phyloP scores from a whole-genome alignment of 2,113 vertebrate species.

The Triplophysa siluroides region DNA sequence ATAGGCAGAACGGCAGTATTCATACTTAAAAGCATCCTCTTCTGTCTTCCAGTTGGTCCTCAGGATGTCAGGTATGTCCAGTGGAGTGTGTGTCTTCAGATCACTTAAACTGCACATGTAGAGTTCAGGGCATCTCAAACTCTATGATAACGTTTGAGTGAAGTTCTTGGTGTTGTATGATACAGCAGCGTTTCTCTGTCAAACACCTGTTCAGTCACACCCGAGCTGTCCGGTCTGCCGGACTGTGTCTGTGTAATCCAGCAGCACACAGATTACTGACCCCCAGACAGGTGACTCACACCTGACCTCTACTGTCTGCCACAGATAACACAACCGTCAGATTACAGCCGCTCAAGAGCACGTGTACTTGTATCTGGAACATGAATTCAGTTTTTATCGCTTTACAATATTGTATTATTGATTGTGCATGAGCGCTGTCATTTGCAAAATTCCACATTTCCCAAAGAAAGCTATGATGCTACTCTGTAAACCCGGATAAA shows the following conservation, averaged over 20 bases:
- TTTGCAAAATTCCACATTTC: too few relatives aligned
- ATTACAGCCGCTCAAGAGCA: background rate
- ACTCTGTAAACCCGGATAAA: too few relatives aligned
- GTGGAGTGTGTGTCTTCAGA: background rate
- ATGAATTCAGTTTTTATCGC: too few relatives aligned
- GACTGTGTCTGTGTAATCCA: conserved; percentile 56
- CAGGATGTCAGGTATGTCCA: background rate
- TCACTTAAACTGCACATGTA: background rate
- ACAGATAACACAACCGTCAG: conserved; percentile 5
- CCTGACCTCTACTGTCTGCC: conserved; percentile 11
- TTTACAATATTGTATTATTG: too few relatives aligned
- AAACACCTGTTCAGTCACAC: conserved; percentile 44
- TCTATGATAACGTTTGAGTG: background rate
- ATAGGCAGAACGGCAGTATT: conserved; percentile 33
- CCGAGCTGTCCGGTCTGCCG: background rate
- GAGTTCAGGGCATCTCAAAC: background rate
- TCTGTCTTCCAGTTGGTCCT: background rate
- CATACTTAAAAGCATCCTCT: conserved; percentile 62
- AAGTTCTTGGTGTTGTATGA: background rate
- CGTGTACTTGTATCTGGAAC: background rate
- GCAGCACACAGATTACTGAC: conserved; percentile 28
- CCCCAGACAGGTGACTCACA: conserved; percentile 28
- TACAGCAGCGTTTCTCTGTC: background rate
- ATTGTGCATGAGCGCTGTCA: too few relatives aligned
- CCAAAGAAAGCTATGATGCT: too few relatives aligned